Evolutionary conservation across 2,888 invertebrate species (phyloP).

Genomic region (Caenorhabditis panamensis): DNA sequence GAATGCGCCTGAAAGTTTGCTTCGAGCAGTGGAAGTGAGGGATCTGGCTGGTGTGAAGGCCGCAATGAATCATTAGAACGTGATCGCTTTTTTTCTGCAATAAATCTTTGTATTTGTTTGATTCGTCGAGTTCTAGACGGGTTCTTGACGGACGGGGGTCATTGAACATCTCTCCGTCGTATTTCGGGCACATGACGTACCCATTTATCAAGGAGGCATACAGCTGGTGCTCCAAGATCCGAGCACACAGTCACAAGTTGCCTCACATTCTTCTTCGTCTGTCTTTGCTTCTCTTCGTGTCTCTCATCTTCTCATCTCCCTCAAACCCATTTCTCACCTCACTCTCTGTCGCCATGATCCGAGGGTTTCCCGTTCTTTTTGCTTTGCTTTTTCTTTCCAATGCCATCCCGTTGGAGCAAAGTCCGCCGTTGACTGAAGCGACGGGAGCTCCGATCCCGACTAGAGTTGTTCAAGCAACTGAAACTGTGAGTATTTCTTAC

Average conservation of each 20-base stretch:
- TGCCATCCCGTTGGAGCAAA: neutral
- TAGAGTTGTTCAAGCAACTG: neutral
- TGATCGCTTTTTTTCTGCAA: neutral
- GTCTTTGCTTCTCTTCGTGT: neutral
- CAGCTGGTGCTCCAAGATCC: conserved; percentile 14
- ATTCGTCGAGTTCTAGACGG: neutral
- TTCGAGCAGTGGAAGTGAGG: conserved; percentile 69
- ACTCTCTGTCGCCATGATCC: conserved; percentile 7
- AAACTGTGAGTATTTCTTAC: neutral
- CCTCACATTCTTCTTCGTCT: neutral
- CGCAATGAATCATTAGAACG: neutral
- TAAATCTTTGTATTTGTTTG: neutral
- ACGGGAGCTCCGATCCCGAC: neutral
- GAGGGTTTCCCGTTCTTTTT: conserved; percentile 5
- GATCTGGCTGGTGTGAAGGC: conserved; percentile 65
- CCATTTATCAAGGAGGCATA: conserved; percentile 44
- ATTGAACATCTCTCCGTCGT: conserved; percentile 31
- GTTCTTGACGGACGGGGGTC: conserved; percentile 14
- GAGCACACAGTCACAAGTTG: conserved; percentile 44
- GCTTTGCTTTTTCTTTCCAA: neutral
- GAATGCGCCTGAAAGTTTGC: conserved; percentile 55
- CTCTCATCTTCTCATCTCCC: neutral
- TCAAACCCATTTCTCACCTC: conserved; percentile 4
- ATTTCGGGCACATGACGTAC: conserved; percentile 25
- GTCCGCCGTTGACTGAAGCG: neutral